Conservation (phyloP, 2,888 invertebrate species). For the Zygogramma bicolorata region DNA sequence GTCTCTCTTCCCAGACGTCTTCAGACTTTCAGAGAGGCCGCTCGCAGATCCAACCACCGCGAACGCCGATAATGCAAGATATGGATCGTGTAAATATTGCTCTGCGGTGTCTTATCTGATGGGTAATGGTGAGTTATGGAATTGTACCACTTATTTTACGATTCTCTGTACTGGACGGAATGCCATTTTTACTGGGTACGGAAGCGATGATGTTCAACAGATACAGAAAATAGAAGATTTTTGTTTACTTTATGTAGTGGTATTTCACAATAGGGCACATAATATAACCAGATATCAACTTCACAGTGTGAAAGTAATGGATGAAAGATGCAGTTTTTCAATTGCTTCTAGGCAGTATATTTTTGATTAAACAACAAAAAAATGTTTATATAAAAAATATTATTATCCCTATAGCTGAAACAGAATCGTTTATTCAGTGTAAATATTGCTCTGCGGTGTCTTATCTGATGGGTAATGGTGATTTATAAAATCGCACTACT, state of each 20-base stretch:
- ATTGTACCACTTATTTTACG: slow-evolving; percentile 14
- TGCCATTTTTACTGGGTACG: slow-evolving; percentile 1
- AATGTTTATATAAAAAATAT: no score
- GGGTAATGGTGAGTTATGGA: slow-evolving; percentile 25
- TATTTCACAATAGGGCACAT: no score
- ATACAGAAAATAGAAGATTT: not conserved
- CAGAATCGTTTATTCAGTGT: no score
- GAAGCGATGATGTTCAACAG: not conserved
- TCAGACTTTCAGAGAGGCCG: slow-evolving; percentile 39
- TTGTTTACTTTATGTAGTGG: no score
- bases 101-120: slow-evolving; percentile 19
- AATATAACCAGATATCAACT: no score
- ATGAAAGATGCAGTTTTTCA: no score
- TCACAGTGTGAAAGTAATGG: no score
- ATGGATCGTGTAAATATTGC: slow-evolving; percentile 30
- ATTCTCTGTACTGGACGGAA: not conserved
- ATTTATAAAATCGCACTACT: slow-evolving; percentile 16
- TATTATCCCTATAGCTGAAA: no score
- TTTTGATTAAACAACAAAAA: no score
- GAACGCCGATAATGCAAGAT: slow-evolving; percentile 33
- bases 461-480: slow-evolving; percentile 23
- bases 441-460: slow-evolving; percentile 22
- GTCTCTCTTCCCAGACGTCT: slow-evolving; percentile 48
- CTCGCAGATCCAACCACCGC: slow-evolving; percentile 11
- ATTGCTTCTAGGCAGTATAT: no score